Percentiles rank a stretch among this genome's conserved stretches.
Conservation (phyloP, 2,797 vertebrate genomes). For the Cirrhinus mrigala region DNA sequence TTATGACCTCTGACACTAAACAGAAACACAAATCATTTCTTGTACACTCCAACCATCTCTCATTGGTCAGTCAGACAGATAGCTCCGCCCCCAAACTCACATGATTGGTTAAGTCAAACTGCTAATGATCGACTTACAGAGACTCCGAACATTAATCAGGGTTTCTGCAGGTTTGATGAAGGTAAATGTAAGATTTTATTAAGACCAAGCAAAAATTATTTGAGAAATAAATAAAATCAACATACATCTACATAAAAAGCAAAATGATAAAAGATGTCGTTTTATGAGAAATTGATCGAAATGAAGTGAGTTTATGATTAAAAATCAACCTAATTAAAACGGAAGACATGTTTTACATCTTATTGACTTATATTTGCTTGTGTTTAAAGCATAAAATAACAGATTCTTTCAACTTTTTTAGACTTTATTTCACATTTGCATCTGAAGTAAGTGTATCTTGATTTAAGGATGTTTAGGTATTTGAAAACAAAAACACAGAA, state of each 20-base stretch:
- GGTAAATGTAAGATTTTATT: background rate
- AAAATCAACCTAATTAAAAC: background rate
- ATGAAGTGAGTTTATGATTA: background rate
- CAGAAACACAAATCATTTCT: background rate
- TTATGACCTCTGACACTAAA: background rate
- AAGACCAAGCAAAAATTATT: background rate
- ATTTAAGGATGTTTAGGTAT: background rate
- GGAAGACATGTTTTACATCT: background rate
- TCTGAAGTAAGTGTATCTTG: background rate
- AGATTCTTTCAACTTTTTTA: too few relatives aligned
- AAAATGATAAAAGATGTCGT: background rate
- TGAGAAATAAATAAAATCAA: background rate
- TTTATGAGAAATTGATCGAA: background rate
- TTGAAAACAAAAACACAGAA: background rate
- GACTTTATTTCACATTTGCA: too few relatives aligned
- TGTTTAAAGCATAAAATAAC: background rate
- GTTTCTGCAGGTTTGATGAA: background rate
- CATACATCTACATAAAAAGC: background rate
- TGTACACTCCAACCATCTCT: background rate
- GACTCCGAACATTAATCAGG: background rate
- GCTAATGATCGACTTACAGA: background rate
- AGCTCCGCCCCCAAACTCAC: background rate
- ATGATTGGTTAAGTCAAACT: background rate
- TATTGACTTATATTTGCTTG: background rate
- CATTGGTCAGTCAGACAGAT: background rate